Evolutionary conservation across 2,888 invertebrate species (phyloP), one percentile per base, ranked within the genome.

Genomic region (Ethmia dodecea): DNA sequence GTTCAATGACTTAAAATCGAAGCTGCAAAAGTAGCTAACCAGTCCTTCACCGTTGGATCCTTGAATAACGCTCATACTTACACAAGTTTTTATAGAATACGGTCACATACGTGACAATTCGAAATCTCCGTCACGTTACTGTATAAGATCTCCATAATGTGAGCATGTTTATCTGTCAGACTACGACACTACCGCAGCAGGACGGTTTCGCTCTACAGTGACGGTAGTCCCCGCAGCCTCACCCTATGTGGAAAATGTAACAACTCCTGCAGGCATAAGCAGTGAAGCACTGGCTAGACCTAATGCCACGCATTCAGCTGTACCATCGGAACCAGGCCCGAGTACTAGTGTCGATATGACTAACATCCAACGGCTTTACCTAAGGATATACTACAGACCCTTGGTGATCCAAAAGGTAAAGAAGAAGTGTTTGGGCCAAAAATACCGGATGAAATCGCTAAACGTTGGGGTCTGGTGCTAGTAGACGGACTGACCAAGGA

Each of bases 401-500:
- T 38, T 2, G 38, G 38, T 1, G 38, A 38, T 16, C 38, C 38
- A 10, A 38, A 38, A 29, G 31, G 22, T 10, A 38, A 38, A 28
- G 33, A 31, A n/a, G 34, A 38, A n/a, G 34, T 38, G 1, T 38
- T 38, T 10, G 38, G 38, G 3, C 33, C 38, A 4, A 33, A 34
- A 8, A 34, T 38, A 5, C 34, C 25, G n/a, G 34, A 38, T 1
- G 38, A 33, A 13, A 31, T 34, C 5, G 24, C 38, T 38, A 22
- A 38, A 38, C 33, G 34, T 27, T 38, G 30, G 38, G 38, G 38
- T 3, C 33, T 33, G 6, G 13, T 38, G 5, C 29, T 37, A n/a
- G 25, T 38, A 3, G 38, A 38, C 15, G 38, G 38, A 8, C 18
- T 38, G 3, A 34, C 34, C 3, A 34, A 38, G 22, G 38, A 34